A percentile compares a stretch with the other conserved stretches of the same genome.
Evolutionary conservation across 1,140 invertebrate genomes (phyloP).

Genomic region (Drosophila sproati): DNA sequence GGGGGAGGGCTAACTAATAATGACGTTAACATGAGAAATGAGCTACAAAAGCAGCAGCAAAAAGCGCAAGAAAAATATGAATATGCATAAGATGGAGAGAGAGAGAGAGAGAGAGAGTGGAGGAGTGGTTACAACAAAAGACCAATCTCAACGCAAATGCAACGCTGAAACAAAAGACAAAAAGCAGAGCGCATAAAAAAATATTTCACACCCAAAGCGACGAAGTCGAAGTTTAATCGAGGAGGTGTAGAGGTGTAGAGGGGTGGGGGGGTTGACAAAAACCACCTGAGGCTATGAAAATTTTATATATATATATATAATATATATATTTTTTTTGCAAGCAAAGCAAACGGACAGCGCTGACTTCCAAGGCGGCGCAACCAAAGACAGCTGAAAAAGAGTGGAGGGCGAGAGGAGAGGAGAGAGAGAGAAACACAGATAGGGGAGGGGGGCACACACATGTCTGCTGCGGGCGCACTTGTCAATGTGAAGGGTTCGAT

Average conservation of each 20-base stretch:
- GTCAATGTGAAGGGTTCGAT: slow-evolving; percentile 48
- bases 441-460: slow-evolving; percentile 11
- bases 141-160: slow-evolving; percentile 20
- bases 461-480: slow-evolving; percentile 43
- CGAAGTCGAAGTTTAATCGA: background rate
- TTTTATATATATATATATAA: background rate
- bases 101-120: background rate
- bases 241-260: background rate
- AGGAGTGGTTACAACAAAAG: background rate
- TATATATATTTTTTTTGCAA: slow-evolving; percentile 8
- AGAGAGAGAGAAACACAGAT: background rate
- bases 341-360: slow-evolving; percentile 18
- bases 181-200: slow-evolving; percentile 20
- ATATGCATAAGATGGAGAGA: slow-evolving; percentile 43
- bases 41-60: slow-evolving; percentile 43
- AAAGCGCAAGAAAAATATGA: slow-evolving; percentile 62
- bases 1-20: slow-evolving; percentile 42
- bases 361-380: slow-evolving; percentile 47
- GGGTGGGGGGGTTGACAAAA: background rate
- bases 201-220: slow-evolving; percentile 43
- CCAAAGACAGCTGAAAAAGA: background rate
- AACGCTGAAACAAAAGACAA: slow-evolving; percentile 40
- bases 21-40: slow-evolving; percentile 56
- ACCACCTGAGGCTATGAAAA: slow-evolving; percentile 50
- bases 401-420: background rate